Percentiles rank a stretch among this genome's conserved stretches.
Conservation (phyloP, 35 echinoderm and acorn worm genomes). For the Ophioderma brevispina region DNA sequence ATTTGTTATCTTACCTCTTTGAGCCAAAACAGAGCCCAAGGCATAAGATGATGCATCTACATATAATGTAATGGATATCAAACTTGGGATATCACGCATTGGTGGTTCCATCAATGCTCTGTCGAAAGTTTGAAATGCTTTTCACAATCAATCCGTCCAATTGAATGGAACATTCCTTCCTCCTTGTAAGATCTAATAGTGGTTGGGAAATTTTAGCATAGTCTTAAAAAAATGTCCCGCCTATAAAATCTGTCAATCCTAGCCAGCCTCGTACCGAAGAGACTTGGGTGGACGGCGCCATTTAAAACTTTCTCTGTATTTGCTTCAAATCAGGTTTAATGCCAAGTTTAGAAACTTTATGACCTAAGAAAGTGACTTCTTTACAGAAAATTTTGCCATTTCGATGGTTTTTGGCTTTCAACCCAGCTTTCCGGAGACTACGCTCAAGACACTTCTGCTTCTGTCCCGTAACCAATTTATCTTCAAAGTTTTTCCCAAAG, state of each 20-base stretch:
- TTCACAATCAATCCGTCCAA: not conserved
- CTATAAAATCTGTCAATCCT: not conserved
- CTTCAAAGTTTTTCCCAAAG: conserved; percentile 1
- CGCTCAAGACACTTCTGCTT: conserved; percentile 25
- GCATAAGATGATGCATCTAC: not conserved
- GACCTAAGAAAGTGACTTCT: conserved; percentile 56
- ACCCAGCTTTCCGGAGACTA: not conserved
- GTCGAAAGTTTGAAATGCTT: not conserved
- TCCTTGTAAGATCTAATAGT: not conserved
- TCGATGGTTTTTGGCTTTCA: conserved; percentile 29
- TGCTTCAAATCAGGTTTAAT: conserved; percentile 17
- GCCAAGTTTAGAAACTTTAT: conserved; percentile 35
- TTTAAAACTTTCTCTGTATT: conserved; percentile 35
- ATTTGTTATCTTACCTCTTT: not conserved
- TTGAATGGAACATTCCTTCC: not conserved
- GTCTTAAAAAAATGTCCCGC: too few species aligned
- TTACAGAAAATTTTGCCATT: conserved; percentile 20
- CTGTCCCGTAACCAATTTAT: not conserved
- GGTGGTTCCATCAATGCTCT: too few species aligned
- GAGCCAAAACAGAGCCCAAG: not conserved
- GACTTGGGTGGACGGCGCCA: conserved; percentile 9
- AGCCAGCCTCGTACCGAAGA: not conserved
- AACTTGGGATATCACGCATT: too few species aligned
- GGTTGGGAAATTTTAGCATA: too few species aligned
- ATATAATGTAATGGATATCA: too few species aligned